A percentile compares a stretch with the other conserved stretches of the same genome.
phyloP scores from a whole-genome alignment of 2,888 invertebrate species.

The Polietes domitor region DNA sequence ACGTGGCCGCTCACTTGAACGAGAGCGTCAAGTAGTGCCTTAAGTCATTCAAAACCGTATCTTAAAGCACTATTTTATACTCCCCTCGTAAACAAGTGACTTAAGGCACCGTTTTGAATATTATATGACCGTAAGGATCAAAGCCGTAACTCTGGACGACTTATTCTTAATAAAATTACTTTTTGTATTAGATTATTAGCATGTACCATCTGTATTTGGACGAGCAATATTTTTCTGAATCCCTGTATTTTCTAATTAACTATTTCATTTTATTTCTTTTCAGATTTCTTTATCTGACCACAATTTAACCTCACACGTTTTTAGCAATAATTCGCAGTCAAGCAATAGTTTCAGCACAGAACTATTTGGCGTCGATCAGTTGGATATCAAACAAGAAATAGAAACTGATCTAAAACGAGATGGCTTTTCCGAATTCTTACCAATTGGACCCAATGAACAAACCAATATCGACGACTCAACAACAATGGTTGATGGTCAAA shows the following conservation, averaged over 20 bases:
- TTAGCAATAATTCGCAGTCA: conserved; percentile 63
- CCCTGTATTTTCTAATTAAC: background rate
- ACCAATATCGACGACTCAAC: conserved; percentile 60
- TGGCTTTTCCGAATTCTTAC: conserved; percentile 43
- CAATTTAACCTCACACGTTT: conserved; percentile 54
- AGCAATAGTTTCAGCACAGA: conserved; percentile 72
- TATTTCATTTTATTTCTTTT: conserved; percentile 6
- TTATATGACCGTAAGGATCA: too few species aligned
- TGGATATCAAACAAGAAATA: conserved; percentile 60
- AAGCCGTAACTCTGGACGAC: too few species aligned
- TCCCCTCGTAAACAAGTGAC: too few species aligned
- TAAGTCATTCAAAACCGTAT: too few species aligned
- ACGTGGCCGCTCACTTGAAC: too few species aligned
- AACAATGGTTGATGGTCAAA: conserved; percentile 67
- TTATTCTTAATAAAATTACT: too few species aligned
- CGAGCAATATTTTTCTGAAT: too few species aligned
- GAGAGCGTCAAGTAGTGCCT: too few species aligned
- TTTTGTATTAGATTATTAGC: too few species aligned
- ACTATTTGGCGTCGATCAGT: conserved; percentile 75
- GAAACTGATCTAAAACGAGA: conserved; percentile 56
- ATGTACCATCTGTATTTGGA: too few species aligned
- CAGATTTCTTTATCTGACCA: conserved; percentile 53
- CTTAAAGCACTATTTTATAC: too few species aligned
- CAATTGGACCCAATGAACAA: conserved; percentile 50
- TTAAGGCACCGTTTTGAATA: too few species aligned